Evolutionary conservation across 2,888 invertebrate genomes (phyloP).

Genomic region (Orthosia gothica): DNA sequence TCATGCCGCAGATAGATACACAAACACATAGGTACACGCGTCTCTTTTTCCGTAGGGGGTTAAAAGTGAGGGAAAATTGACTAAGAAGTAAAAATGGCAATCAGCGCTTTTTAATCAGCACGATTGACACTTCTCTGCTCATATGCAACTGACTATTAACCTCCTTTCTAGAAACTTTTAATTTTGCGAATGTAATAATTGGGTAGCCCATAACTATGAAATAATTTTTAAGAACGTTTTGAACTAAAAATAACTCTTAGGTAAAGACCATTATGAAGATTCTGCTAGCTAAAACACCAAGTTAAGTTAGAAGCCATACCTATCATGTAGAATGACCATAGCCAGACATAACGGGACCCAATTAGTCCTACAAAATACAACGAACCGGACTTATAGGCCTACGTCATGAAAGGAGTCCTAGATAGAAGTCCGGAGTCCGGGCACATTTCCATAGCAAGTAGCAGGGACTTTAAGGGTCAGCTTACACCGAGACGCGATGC

Average conservation of each 20-base stretch:
- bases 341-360: constrained; percentile 13
- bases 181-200: too few relatives aligned
- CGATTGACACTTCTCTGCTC: too few relatives aligned
- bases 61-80: not conserved
- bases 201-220: too few relatives aligned
- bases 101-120: not conserved
- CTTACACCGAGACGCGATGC: too few relatives aligned
- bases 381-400: not conserved
- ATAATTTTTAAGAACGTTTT: too few relatives aligned
- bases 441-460: constrained; percentile 55
- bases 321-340: not conserved
- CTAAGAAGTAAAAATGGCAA: not conserved
- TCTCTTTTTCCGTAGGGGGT: too few relatives aligned
- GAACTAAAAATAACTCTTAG: too few relatives aligned
- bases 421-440: constrained; percentile 37
- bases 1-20: too few relatives aligned
- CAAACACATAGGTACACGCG: too few relatives aligned
- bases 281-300: not conserved
- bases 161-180: too few relatives aligned
- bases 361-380: constrained; percentile 15
- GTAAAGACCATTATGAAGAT: too few relatives aligned
- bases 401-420: constrained; percentile 48
- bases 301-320: not conserved
- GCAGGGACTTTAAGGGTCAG: constrained; percentile 18
- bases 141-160: too few relatives aligned